phyloP scores from a whole-genome alignment of 2,888 invertebrate species.

The Tineola bisselliella region DNA sequence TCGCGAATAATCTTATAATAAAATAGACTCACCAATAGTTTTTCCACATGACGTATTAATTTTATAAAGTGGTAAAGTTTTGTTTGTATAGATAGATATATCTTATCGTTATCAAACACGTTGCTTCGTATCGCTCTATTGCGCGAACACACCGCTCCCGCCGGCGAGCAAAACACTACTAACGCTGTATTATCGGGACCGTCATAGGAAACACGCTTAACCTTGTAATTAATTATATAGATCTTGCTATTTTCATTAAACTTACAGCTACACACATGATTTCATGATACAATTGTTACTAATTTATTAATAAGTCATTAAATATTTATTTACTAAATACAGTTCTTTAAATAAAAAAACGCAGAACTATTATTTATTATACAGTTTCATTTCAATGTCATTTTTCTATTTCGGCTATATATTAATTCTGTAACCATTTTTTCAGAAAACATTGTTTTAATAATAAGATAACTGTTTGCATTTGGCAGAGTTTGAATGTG shows the following conservation, averaged over 20 bases:
- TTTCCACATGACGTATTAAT: not conserved
- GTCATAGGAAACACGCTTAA: not conserved
- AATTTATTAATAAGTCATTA: too few species aligned
- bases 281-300: too few species aligned
- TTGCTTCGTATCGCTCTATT: not conserved
- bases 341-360: too few species aligned
- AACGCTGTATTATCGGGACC: not conserved
- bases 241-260: not conserved
- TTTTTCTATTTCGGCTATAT: too few species aligned
- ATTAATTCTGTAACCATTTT: too few species aligned
- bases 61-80: not conserved
- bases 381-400: too few species aligned
- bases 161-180: not conserved
- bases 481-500: too few species aligned
- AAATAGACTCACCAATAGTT: constrained; percentile 3
- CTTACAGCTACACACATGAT: not conserved
- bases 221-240: not conserved
- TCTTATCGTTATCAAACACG: constrained; percentile 6
- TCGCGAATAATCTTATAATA: constrained; percentile 13
- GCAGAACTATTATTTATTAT: too few species aligned
- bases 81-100: not conserved
- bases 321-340: too few species aligned
- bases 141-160: not conserved
- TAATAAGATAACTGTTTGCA: too few species aligned
- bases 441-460: too few species aligned